Conservation (phyloP, 2,888 invertebrate species). For the Nesidiocoris tenuis region DNA sequence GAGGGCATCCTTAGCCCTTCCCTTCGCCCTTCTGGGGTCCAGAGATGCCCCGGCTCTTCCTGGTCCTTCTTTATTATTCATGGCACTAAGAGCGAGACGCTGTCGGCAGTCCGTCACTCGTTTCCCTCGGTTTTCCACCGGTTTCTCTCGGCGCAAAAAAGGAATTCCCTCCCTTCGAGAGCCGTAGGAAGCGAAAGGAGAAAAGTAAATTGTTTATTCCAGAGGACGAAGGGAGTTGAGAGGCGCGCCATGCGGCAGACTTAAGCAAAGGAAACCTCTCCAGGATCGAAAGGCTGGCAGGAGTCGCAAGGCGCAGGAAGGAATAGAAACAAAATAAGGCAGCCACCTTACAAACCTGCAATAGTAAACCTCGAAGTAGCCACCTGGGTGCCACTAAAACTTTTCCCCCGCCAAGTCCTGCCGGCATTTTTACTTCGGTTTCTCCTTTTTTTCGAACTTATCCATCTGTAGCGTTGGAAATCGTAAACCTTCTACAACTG, state of each 20-base stretch:
- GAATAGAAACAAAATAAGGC: neutral
- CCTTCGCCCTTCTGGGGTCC: too few species aligned
- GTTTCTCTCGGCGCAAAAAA: neutral
- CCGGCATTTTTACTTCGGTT: conserved; percentile 19
- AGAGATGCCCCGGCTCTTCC: neutral
- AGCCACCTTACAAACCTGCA: conserved; percentile 16
- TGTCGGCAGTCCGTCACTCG: conserved; percentile 39
- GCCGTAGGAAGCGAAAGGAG: neutral
- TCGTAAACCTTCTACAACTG: conserved; percentile 16
- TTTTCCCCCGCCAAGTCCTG: conserved; percentile 7
- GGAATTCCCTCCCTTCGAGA: neutral
- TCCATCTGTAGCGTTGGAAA: neutral
- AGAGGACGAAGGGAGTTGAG: neutral
- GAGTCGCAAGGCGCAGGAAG: neutral
- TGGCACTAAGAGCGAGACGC: conserved; percentile 45
- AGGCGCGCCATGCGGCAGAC: neutral
- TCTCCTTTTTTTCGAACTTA: conserved; percentile 12
- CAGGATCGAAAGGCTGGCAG: neutral
- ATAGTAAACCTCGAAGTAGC: conserved; percentile 26
- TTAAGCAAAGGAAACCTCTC: neutral
- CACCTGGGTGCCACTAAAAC: conserved; percentile 35
- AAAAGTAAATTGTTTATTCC: conserved; percentile 45
- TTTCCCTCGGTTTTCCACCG: neutral
- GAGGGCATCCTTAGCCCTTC: too few species aligned
- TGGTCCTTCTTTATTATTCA: conserved; percentile 44